These are phyloP conservation scores for Trichoplusia ni DNA, from an alignment of 1,140 invertebrate genomes.

Conservation along the genomic window DNA sequence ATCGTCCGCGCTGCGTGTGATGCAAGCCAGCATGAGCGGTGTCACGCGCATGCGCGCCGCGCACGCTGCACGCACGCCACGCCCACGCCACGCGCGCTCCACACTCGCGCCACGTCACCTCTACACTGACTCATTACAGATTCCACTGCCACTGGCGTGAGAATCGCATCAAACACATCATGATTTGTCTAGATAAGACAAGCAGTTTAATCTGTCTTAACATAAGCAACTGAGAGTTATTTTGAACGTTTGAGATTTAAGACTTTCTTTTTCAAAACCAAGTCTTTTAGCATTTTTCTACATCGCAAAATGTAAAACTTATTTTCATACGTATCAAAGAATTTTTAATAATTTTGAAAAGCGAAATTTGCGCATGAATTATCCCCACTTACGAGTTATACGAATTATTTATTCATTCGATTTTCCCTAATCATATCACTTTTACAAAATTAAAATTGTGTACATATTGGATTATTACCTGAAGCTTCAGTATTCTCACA, in stretches of 20 bases:
- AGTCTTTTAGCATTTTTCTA: not conserved
- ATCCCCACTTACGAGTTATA: too few species aligned
- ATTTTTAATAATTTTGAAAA: too few species aligned
- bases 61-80: not conserved
- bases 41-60: conserved; percentile 36
- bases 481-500: not conserved
- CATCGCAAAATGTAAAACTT: not conserved
- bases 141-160: conserved; percentile 49
- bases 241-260: conserved; percentile 54
- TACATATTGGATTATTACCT: too few species aligned
- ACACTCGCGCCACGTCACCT: not conserved
- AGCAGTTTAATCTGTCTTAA: conserved; percentile 56
- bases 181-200: conserved; percentile 65
- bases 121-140: conserved; percentile 52
- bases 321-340: too few species aligned
- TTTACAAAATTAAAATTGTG: too few species aligned
- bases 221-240: conserved; percentile 63
- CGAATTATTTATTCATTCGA: too few species aligned
- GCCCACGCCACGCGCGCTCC: conserved; percentile 8
- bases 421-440: too few species aligned
- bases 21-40: conserved; percentile 50
- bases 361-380: too few species aligned
- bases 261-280: conserved; percentile 55
- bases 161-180: conserved; percentile 58
- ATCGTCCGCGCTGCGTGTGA: conserved; percentile 45